A percentile compares a stretch with the other conserved stretches of the same genome.
These are phyloP conservation scores for Dione vanillae DNA, from an alignment of 2,888 invertebrate genomes.

Conservation along the genomic window DNA sequence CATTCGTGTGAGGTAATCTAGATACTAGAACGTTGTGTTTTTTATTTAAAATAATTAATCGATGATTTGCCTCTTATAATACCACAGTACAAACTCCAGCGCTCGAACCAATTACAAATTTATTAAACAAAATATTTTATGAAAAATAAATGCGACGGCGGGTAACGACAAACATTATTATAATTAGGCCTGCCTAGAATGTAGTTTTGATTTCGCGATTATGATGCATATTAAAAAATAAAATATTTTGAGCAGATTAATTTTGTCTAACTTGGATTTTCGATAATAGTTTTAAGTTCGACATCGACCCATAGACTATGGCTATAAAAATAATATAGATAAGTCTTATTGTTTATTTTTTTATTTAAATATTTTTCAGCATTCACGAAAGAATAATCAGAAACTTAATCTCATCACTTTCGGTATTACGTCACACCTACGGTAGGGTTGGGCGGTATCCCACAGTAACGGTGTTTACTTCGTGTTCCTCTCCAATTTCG, in stretches of 20 bases:
- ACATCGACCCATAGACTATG: no score
- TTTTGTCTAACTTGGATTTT: no score
- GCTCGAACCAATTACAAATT: conserved; percentile 24
- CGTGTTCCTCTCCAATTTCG: conserved; percentile 25
- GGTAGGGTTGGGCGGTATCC: neutral
- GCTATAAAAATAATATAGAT: no score
- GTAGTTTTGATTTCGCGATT: no score
- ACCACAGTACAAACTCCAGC: conserved; percentile 17
- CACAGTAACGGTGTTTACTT: conserved; percentile 26
- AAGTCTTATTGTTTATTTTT: neutral
- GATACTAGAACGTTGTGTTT: conserved; percentile 32
- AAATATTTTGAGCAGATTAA: no score
- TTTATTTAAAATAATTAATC: conserved; percentile 36
- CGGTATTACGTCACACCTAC: conserved; percentile 21
- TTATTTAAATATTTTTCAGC: neutral
- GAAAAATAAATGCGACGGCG: neutral
- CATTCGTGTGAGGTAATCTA: conserved; percentile 13
- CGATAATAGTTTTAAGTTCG: no score
- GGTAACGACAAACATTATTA: neutral
- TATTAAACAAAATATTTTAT: neutral
- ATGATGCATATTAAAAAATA: no score
- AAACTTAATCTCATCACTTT: conserved; percentile 11
- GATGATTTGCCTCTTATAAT: conserved; percentile 30
- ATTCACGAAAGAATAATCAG: neutral
- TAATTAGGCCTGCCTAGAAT: neutral